Evolutionary conservation across 2,113 vertebrate species (phyloP).

Genomic region (Sceloporus tristichus): DNA sequence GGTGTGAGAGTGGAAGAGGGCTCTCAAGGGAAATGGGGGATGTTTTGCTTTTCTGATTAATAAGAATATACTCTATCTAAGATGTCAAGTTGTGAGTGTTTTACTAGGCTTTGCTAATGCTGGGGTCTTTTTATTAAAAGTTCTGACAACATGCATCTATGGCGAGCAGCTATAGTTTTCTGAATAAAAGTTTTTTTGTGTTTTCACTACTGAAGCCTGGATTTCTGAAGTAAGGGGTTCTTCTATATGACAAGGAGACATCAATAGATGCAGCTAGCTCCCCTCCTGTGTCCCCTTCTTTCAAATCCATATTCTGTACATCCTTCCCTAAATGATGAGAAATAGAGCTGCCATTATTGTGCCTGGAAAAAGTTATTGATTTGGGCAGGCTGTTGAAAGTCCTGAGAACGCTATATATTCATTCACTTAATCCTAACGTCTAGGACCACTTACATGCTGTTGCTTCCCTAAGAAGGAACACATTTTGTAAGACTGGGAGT

Average conservation of each 20-base stretch:
- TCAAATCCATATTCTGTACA: not conserved
- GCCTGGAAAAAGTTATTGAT: not conserved
- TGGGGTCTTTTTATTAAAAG: no score
- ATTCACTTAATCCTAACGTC: not conserved
- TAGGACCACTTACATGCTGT: not conserved
- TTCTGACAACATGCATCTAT: no score
- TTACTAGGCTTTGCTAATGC: no score
- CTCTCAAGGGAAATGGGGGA: no score
- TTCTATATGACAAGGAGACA: not conserved
- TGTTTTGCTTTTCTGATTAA: no score
- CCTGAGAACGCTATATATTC: not conserved
- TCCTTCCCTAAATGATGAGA: not conserved
- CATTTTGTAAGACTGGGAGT: not conserved
- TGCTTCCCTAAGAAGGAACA: not conserved
- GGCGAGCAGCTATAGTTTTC: no score
- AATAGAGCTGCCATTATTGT: not conserved
- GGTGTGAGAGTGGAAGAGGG: no score
- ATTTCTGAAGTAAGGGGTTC: no score
- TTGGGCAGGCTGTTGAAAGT: not conserved
- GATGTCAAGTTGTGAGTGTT: no score
- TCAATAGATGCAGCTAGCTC: not conserved
- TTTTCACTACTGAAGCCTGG: not conserved
- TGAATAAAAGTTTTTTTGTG: not conserved
- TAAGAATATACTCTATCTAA: no score
- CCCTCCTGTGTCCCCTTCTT: not conserved